Evolutionary conservation across 2,113 vertebrate genomes (phyloP).

Genomic region (Zosterops pallidus): DNA sequence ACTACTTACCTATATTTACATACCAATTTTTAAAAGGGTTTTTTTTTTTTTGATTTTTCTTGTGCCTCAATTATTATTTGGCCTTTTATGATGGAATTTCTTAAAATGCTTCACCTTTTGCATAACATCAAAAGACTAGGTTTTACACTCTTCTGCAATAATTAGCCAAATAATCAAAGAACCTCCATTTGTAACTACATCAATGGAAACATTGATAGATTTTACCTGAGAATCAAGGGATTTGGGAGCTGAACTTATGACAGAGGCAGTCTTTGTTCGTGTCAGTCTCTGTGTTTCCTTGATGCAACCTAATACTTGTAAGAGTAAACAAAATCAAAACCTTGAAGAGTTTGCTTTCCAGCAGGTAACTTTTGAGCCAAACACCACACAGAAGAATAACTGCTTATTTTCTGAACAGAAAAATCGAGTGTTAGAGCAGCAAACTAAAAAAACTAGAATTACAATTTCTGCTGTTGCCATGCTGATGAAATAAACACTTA

Average conservation of each 20-base stretch:
- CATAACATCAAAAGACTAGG: neutral
- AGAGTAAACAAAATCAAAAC: neutral
- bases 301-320: neutral
- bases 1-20: neutral
- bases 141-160: neutral
- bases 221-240: neutral
- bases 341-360: neutral
- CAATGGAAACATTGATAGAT: neutral
- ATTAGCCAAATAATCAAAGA: neutral
- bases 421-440: neutral
- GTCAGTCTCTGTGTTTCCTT: neutral
- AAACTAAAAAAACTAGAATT: neutral
- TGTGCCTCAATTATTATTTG: neutral
- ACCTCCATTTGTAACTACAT: neutral
- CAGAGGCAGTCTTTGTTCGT: neutral
- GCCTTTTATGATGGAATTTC: neutral
- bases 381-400: neutral
- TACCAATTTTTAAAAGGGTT: rapidly evolving
- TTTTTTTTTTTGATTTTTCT: neutral
- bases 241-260: neutral
- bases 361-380: neutral
- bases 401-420: neutral
- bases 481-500: neutral
- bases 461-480: neutral
- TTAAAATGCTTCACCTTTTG: neutral